These are phyloP conservation scores for Ochotona princeps DNA, from an alignment of 2,113 vertebrate species.

Conservation along the genomic window DNA sequence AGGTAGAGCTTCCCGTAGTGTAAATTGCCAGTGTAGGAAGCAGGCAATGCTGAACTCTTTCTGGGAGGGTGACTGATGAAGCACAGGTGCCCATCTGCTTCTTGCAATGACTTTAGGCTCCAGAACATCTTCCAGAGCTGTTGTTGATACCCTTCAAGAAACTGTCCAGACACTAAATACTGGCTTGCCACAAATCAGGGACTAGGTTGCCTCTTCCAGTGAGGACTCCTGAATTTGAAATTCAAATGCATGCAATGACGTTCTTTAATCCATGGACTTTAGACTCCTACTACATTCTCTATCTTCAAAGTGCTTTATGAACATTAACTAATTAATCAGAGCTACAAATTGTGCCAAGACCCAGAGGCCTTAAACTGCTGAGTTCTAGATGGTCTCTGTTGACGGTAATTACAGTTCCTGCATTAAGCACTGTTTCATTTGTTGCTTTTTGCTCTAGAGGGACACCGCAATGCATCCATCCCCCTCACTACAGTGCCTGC, in stretches of 20 bases:
- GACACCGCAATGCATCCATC: too few species aligned
- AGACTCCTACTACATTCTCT: background rate
- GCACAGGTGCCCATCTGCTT: background rate
- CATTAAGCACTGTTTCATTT: background rate
- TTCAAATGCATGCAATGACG: background rate
- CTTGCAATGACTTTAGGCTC: background rate
- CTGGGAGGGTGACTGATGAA: background rate
- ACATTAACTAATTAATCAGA: slow-evolving; percentile 71
- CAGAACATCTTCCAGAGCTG: background rate
- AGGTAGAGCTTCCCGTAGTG: background rate
- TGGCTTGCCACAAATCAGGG: background rate
- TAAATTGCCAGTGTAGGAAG: background rate
- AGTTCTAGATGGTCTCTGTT: background rate
- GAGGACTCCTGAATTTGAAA: background rate
- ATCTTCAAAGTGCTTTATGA: slow-evolving; percentile 65
- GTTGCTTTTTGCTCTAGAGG: rapidly evolving
- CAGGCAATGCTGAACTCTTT: too few species aligned
- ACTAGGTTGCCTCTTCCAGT: background rate
- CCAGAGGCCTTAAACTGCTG: slow-evolving; percentile 48
- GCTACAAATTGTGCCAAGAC: slow-evolving; percentile 58
- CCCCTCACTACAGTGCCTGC: rapidly evolving
- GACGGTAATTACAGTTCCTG: background rate
- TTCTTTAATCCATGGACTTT: background rate
- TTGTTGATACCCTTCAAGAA: background rate
- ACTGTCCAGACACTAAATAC: background rate